A percentile compares a stretch with the other conserved stretches of the same genome.
phyloP scores from a whole-genome alignment of 1,140 invertebrate genomes.

The Drosophila virilis region DNA sequence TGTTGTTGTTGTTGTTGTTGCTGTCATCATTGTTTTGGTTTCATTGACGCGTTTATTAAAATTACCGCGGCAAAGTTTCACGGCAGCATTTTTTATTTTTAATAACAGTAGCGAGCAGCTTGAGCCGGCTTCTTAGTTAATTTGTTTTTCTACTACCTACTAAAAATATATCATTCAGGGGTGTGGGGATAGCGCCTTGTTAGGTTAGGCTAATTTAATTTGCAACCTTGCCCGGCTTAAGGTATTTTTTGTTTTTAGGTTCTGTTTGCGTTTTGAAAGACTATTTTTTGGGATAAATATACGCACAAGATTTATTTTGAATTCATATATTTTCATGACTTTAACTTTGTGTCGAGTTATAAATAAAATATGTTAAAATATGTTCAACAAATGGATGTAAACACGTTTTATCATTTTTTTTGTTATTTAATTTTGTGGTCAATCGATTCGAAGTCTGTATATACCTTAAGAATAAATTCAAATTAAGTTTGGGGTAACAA shows the following conservation, averaged over 20 bases:
- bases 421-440: no score
- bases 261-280: not conserved
- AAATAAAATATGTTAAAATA: no score
- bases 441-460: no score
- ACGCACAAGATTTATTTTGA: no score
- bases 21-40: constrained; percentile 79
- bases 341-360: no score
- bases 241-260: not conserved
- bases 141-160: constrained; percentile 28
- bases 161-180: constrained; percentile 29
- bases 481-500: no score
- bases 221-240: constrained; percentile 1
- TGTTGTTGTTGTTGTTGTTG: constrained; percentile 47
- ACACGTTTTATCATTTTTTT: no score
- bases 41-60: constrained; percentile 82
- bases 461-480: no score
- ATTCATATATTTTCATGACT: no score
- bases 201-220: constrained; percentile 28
- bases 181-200: not conserved
- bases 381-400: no score
- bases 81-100: constrained; percentile 63
- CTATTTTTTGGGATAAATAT: no score
- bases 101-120: constrained; percentile 36
- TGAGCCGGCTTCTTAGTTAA: constrained; percentile 34
- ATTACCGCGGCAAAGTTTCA: constrained; percentile 72